Conservation (phyloP, 1,140 invertebrate species). For the Oppia nitens region DNA sequence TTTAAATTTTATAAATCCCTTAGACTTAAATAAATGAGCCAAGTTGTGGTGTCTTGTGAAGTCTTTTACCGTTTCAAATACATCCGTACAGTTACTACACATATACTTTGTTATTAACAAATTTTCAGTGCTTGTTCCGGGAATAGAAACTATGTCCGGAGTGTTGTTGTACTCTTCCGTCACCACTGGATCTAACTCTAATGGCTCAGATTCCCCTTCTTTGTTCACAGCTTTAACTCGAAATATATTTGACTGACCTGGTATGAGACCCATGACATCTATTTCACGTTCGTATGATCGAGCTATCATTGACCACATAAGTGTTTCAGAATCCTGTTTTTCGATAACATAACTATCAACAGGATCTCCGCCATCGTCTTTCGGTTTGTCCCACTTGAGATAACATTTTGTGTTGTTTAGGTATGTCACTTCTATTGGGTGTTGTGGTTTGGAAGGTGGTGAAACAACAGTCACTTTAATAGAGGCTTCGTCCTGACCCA, state of each 20-base stretch:
- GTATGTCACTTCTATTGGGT: conserved; percentile 71
- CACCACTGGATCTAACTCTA: conserved; percentile 67
- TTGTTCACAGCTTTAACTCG: conserved; percentile 93
- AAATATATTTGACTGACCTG: too few relatives aligned
- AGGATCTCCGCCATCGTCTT: conserved; percentile 79
- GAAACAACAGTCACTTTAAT: conserved; percentile 41
- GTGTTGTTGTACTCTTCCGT: too few relatives aligned
- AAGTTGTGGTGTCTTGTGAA: too few relatives aligned
- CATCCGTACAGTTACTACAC: too few relatives aligned
- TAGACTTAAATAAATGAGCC: too few relatives aligned
- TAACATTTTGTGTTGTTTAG: conserved; percentile 80
- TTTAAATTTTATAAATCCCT: too few relatives aligned
- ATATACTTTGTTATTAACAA: too few relatives aligned
- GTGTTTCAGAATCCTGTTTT: conserved; percentile 76
- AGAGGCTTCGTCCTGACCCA: conserved; percentile 4
- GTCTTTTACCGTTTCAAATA: too few relatives aligned
- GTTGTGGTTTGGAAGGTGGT: conserved; percentile 63
- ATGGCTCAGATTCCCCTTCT: conserved; percentile 66
- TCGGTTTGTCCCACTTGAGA: conserved; percentile 74
- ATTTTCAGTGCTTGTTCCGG: too few relatives aligned
- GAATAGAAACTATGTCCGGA: too few relatives aligned
- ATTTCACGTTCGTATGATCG: conserved; percentile 65
- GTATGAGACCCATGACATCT: conserved; percentile 64
- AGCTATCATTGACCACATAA: conserved; percentile 76
- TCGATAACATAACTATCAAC: conserved; percentile 90